Evolutionary conservation across 2,113 vertebrate species (phyloP).

Genomic region (Prietella phreatophila): DNA sequence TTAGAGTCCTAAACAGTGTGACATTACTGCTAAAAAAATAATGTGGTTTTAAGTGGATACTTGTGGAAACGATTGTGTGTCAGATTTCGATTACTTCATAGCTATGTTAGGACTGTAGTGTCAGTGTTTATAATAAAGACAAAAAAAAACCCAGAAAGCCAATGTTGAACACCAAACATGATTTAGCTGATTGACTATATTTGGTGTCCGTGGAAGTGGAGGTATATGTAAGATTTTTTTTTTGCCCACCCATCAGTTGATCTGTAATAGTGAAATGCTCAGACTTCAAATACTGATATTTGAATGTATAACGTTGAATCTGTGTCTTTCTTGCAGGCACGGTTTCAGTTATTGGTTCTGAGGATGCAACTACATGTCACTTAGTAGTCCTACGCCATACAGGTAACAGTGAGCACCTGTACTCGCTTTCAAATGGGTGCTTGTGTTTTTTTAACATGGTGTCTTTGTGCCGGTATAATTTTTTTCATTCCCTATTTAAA

Average conservation of each 20-base stretch:
- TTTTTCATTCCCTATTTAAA: slow-evolving; percentile 52
- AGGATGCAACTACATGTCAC: slow-evolving; percentile 96
- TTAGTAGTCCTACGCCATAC: slow-evolving; percentile 91
- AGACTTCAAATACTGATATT: neutral
- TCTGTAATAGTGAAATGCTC: neutral
- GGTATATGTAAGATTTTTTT: neutral
- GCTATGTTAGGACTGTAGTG: neutral
- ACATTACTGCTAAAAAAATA: neutral
- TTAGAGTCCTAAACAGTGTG: neutral
- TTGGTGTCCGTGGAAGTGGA: neutral
- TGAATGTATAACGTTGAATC: neutral
- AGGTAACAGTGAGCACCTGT: slow-evolving; percentile 69
- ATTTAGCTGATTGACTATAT: neutral
- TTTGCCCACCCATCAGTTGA: neutral
- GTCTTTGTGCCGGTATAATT: neutral
- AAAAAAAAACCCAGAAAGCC: neutral
- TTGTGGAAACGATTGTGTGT: neutral
- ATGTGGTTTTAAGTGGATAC: neutral
- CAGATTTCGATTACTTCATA: neutral
- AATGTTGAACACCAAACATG: neutral
- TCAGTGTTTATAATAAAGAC: neutral
- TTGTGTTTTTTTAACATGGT: neutral
- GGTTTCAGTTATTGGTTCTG: slow-evolving; percentile 89
- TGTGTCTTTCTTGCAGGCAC: slow-evolving; percentile 72
- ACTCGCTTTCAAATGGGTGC: neutral